Evolutionary conservation across 2,888 invertebrate genomes (phyloP).

Genomic region (Atrina japonica): DNA sequence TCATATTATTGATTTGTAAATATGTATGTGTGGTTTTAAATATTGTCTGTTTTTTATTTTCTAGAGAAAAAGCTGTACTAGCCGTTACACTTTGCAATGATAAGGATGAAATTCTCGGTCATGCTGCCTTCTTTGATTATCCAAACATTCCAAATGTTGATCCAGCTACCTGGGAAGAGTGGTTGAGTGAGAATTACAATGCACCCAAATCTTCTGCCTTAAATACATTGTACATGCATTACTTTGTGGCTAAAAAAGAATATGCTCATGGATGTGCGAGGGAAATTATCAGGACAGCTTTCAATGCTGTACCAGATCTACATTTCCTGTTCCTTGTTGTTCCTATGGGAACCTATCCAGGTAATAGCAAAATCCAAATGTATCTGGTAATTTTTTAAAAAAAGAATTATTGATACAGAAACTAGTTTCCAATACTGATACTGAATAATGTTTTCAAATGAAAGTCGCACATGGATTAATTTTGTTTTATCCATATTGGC

Average conservation of each 20-base stretch:
- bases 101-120: slow-evolving; percentile 78
- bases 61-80: slow-evolving; percentile 78
- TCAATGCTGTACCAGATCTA: slow-evolving; percentile 79
- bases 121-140: slow-evolving; percentile 80
- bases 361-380: no score
- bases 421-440: no score
- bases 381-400: no score
- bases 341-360: slow-evolving; percentile 75
- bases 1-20: no score
- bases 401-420: no score
- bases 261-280: slow-evolving; percentile 78
- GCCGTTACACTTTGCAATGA: slow-evolving; percentile 79
- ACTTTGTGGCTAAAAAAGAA: slow-evolving; percentile 78
- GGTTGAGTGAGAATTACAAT: slow-evolving; percentile 70
- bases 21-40: neutral
- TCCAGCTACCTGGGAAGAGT: slow-evolving; percentile 75
- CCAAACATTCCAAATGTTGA: slow-evolving; percentile 76
- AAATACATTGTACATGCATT: slow-evolving; percentile 79
- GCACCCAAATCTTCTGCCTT: slow-evolving; percentile 67
- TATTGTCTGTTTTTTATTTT: slow-evolving; percentile 23
- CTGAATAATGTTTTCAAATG: no score
- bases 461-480: no score
- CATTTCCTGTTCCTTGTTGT: slow-evolving; percentile 78
- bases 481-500: no score
- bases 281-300: slow-evolving; percentile 79